These are phyloP conservation scores for Graptemys geographica DNA, from an alignment of 2,797 vertebrate genomes.

Conservation along the genomic window DNA sequence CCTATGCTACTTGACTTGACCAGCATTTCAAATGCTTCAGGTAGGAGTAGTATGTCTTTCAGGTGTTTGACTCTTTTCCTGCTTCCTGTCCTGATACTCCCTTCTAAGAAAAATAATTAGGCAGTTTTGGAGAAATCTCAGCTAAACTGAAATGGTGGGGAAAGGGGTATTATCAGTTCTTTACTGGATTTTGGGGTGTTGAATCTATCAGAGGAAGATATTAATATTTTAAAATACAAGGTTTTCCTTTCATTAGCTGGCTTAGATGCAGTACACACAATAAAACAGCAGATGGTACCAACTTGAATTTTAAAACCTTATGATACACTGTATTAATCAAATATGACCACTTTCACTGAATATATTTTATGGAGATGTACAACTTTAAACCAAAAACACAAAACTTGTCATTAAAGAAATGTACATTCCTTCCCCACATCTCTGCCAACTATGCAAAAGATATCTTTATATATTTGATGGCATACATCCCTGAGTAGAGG, in stretches of 20 bases:
- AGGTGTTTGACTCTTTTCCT: neutral
- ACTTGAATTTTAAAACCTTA: neutral
- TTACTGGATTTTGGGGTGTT: neutral
- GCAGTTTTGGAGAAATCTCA: neutral
- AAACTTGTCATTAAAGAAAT: neutral
- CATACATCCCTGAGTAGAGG: neutral
- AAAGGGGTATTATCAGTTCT: neutral
- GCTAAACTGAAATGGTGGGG: neutral
- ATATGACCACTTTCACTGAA: accelerated
- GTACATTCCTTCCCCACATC: neutral
- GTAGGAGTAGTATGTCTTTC: neutral
- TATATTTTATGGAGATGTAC: accelerated
- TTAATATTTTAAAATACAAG: accelerated
- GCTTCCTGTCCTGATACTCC: neutral
- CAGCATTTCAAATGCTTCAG: neutral
- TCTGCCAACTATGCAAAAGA: neutral
- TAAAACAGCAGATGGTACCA: slow-evolving; percentile 42
- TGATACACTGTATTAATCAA: neutral
- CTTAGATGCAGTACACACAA: neutral
- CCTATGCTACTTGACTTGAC: neutral
- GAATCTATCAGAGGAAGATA: neutral
- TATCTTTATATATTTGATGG: neutral
- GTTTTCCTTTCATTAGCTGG: neutral
- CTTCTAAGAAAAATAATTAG: neutral
- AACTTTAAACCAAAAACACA: neutral